Base-by-base conservation (phyloP, 2,797 vertebrate genomes). In the Antrozous pallidus region DNA sequence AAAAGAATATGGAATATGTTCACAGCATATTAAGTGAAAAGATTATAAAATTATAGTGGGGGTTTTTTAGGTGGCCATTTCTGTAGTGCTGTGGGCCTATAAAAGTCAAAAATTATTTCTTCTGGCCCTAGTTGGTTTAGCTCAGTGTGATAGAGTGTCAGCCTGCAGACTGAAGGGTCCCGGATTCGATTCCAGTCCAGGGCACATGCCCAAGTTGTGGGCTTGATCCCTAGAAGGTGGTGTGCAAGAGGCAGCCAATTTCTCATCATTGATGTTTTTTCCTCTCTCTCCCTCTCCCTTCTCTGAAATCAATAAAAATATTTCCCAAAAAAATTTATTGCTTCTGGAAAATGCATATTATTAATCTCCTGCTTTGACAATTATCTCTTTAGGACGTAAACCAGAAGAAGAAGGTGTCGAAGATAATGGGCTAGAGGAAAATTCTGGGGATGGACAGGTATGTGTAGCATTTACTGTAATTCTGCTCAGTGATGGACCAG, bases 361-460 rank as follows among this genome's bases (percentile, higher is more conserved):
- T 6, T 88, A 79, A 71, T 67, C 47, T 88, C 7, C 14, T 12
- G 11, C 45, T 54, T 78, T 8, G 24, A 24, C 85, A n/a, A 28
- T 95, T 7, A 1, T 96, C 0, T 93, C 88, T 93, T 54, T 86
- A 99, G 99, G 99, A 70, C 98, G 98, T 89, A 98, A 98, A 91
- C 97, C 97, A 67, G 99, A 99, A 31, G 98, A 98, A 7, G 99
- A 99, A 92, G 99, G 99, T 67, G 96, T 98, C 18, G 99, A 99
- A 91, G 99, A 99, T 82, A 98, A 98, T 18, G 98, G 98, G 2
- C 93, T 99, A 0, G 99, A 99, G 90, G 99, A 99, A 87, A 99
- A 99, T 94, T 99, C 98, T 0, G 98, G 97, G 45, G 99, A 99
- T 90, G 99, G 98, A 36, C 99, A 99, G 97, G 99, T 99, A 97